Evolutionary conservation across 2,797 vertebrate species (phyloP), one percentile per base, ranked within the genome.

Genomic region (Rhinichthys osculus): DNA sequence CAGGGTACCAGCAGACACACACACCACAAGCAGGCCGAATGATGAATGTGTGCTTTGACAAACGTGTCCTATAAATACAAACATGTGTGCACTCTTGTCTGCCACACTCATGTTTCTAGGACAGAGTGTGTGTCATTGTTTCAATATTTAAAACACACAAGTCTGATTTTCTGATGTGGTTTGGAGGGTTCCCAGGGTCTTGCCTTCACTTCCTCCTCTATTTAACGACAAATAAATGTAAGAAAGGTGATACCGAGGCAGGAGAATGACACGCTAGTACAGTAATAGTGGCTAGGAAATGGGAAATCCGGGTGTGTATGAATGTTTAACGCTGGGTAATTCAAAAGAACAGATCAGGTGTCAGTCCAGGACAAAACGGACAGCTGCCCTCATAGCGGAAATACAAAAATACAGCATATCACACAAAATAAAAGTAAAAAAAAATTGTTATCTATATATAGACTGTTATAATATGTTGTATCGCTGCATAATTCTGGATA

Each of bases 21-120:
- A 16, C 11, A 62, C 27, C 77, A n/a, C 33, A 21, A 42, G 42
- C 42, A 30, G 83, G 62, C 66, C 30, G 27, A 23, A 87, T 92
- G 94, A 95, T 94, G 83, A 93, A 95, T 94, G 93, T 90, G 81
- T 64, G 73, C 91, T 92, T 88, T 93, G 93, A 93, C 92, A 94
- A 93, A 93, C 90, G 87, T 85, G 87, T 70, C 88, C 89, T 73
- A 81, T 87, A 91, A 91, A 92, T 87, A 89, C 91, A 89, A 86
- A 86, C 85, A 89, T 87, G 88, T 83, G 90, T 89, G 87, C 83
- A 81, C 84, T 79, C 70, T 69, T 79, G 79, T 82, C 87, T 35
- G 67, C 80, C 86, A 82, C 86, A 82, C 30, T 69, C 44, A 38
- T 69, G 66, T 81, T 83, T 54, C 77, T 47, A 33, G 54, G 30